Base-by-base conservation (phyloP, 2,797 vertebrate species). In the Loriculus beryllinus region DNA sequence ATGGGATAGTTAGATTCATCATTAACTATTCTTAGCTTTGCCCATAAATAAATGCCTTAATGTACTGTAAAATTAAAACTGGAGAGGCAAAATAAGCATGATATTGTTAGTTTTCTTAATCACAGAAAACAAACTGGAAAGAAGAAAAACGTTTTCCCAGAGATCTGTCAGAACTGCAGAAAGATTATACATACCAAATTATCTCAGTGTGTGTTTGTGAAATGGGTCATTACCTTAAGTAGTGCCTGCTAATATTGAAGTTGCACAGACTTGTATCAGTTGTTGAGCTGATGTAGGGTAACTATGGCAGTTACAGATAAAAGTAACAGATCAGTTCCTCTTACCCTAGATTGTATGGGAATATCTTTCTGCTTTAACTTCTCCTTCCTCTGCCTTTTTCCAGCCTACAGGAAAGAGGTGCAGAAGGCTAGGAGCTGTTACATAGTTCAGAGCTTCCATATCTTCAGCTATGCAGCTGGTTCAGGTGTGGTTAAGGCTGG, bases 71-170 rank as follows among this genome's bases (percentile, higher is more conserved):
- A 91, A 92, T 94, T 91, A 87, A 90, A 93, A 69, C 71, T 39
- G 5, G 57, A 37, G 86, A 45, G 84, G 81, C 70, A 95, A 96
- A 93, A 75, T 88, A 93, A 94, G 90, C 88, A 77, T 78, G 71
- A 69, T 88, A 64, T 83, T 92, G 88, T 92, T 96, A 90, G 84
- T 95, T 96, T 96, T 93, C 13, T 82, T 82, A 78, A 70, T 70
- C 18, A 51, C 39, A 31, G 33, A 54, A 82, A 69, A 45, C 35
- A 75, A 85, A 86, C 10, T 43, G 28, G 21, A 67, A 79, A 56
- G 23, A 78, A 74, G 62, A 78, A 67, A 78, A 51, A 9, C 0
- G 0, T 78, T 79, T 82, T 91, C 25, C 47, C 29, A 51, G 56
- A 62, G 75, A 52, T 64, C 39, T 85, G 17, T 57, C 35, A 52